Evolutionary conservation across 2,888 invertebrate genomes (phyloP), one percentile per base, ranked within the genome.

Genomic region (Drosophila meridiana): DNA sequence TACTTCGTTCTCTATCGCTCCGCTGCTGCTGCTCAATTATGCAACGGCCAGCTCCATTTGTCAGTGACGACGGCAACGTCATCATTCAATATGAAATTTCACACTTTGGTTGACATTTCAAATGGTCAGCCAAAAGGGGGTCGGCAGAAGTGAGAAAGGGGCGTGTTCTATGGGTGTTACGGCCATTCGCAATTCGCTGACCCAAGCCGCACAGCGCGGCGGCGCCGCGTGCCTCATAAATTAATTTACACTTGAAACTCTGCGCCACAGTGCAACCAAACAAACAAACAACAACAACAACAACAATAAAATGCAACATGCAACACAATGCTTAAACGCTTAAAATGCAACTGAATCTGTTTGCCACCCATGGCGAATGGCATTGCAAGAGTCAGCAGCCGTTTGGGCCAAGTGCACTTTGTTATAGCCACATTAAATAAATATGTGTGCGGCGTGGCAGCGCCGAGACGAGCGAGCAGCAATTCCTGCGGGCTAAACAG

Each of bases 181-280:
- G 48, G 30, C 50, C 26, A 69, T 53, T 59, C 58, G 30, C 77
- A 42, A 63, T 60, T 7, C 61, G 62, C 55, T 74, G 74, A 69
- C 59, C 67, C 67, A 48, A 69, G 79, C 82, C 74, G 69, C 83
- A 86, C 52, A 74, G 70, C 26, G 77, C 74, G 87, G 77, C 74
- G 87, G 87, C 84, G 83, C 79, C 82, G 79, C 79, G 65, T 87
- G 85, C 87, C 89, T 84, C 89, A 86, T 86, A 86, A 86, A 86
- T 86, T 86, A 87, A 86, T 86, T 86, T 86, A 89, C 85, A 86
- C 85, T 86, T 87, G 85, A 85, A 85, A 85, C 89, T 89, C 78
- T 60, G 69, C 65, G 76, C 75, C 80, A 67, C 73, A 52, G 63
- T 67, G 78, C 83, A 69, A 73, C 73, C 76, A 69, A 57, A 38